A percentile compares a stretch with the other conserved stretches of the same genome.
Conservation (phyloP, 2,113 vertebrate species). For the Antechinus stuartii region DNA sequence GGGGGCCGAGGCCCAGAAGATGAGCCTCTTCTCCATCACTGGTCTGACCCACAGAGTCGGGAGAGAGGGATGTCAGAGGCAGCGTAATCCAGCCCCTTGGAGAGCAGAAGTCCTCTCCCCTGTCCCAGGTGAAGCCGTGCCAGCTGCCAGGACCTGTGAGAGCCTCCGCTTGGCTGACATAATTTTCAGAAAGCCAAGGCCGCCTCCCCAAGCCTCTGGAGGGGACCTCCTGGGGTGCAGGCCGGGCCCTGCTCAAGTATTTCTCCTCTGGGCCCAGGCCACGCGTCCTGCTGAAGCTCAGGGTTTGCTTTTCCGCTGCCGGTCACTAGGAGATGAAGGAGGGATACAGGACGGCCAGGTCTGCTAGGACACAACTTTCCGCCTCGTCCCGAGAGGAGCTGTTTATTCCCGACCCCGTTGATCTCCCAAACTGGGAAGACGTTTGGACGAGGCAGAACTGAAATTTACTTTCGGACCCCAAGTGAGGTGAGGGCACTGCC, state of each 20-base stretch:
- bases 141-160: not conserved
- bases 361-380: not conserved
- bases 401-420: not conserved
- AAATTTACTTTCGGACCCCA: not conserved
- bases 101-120: not conserved
- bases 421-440: not conserved
- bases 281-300: not conserved
- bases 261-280: not conserved
- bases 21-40: not conserved
- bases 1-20: not conserved
- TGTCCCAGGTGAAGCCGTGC: not conserved
- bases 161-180: rapidly evolving
- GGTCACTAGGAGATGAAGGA: not conserved
- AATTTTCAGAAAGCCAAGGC: not conserved
- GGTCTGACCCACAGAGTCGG: not conserved
- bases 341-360: not conserved
- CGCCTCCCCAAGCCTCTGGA: not conserved
- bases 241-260: not conserved
- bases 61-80: not conserved
- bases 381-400: not conserved
- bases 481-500: not conserved
- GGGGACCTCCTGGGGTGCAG: not conserved
- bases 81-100: not conserved
- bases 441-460: not conserved
- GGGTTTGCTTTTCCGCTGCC: not conserved